A percentile compares a stretch with the other conserved stretches of the same genome.
Evolutionary conservation across 1,140 invertebrate species (phyloP).

Genomic region (Brachionus rotundiformis): DNA sequence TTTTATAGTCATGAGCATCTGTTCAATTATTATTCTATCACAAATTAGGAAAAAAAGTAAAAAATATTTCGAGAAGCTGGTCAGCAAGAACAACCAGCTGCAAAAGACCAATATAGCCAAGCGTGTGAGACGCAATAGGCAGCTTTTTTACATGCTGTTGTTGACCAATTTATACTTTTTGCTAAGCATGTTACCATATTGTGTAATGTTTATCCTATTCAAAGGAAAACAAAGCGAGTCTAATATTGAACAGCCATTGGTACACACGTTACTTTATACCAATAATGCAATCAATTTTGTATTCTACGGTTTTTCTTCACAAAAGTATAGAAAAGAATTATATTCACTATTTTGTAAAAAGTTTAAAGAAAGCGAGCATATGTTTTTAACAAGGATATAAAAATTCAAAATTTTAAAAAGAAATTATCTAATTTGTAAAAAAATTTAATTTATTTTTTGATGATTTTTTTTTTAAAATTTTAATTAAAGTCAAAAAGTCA

Average conservation of each 20-base stretch:
- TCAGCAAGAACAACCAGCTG: slow-evolving; percentile 7
- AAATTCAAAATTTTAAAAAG: background rate
- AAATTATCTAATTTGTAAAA: too few relatives aligned
- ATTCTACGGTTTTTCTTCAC: slow-evolving; percentile 42
- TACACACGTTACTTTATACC: slow-evolving; percentile 29
- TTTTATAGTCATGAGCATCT: slow-evolving; percentile 43
- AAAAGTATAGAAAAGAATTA: slow-evolving; percentile 30
- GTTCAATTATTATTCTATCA: background rate
- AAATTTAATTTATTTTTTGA: too few relatives aligned
- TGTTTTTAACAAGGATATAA: background rate
- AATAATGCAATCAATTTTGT: slow-evolving; percentile 49
- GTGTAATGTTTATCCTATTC: slow-evolving; percentile 27
- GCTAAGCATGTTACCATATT: slow-evolving; percentile 29
- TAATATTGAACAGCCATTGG: slow-evolving; percentile 7
- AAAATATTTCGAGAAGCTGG: slow-evolving; percentile 35
- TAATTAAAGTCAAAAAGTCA: too few relatives aligned
- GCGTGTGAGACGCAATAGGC: slow-evolving; percentile 9
- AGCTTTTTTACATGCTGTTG: slow-evolving; percentile 47
- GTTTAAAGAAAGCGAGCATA: background rate
- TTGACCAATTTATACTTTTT: slow-evolving; percentile 45
- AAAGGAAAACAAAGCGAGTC: slow-evolving; percentile 35
- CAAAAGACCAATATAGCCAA: slow-evolving; percentile 24
- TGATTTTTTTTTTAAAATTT: background rate
- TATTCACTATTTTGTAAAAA: background rate
- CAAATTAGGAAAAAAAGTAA: slow-evolving; percentile 29